These are phyloP conservation scores for Palythoa grandis DNA, from an alignment of 92 coral and sea anemone species.

Conservation along the genomic window DNA sequence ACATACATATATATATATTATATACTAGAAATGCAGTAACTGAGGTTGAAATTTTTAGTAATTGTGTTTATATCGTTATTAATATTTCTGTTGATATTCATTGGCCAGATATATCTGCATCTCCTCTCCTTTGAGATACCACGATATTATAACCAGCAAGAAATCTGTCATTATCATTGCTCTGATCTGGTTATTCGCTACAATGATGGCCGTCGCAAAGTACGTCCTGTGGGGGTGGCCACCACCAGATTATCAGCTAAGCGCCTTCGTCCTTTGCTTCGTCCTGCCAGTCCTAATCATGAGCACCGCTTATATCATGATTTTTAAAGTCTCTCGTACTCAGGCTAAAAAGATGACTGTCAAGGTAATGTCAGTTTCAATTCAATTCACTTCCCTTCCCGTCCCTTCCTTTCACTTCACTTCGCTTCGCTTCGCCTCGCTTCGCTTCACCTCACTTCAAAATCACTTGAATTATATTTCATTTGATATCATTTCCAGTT, in stretches of 20 bases:
- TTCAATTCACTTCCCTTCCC: neutral
- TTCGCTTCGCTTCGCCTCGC: no score
- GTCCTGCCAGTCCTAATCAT: conserved; percentile 75
- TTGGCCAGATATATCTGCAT: conserved; percentile 72
- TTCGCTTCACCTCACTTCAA: no score
- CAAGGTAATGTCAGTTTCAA: conserved; percentile 24
- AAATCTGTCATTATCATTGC: conserved; percentile 71
- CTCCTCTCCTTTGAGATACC: conserved; percentile 83
- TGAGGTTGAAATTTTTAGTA: no score
- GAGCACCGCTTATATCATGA: conserved; percentile 84
- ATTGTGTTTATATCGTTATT: no score
- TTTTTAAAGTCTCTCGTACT: conserved; percentile 91
- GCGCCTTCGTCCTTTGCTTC: conserved; percentile 82
- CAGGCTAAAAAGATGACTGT: conserved; percentile 85
- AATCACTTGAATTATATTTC: no score
- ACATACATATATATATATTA: no score
- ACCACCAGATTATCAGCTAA: conserved; percentile 68
- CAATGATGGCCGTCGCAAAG: conserved; percentile 69
- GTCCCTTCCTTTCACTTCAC: no score
- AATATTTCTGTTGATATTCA: neutral
- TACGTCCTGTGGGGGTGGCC: conserved; percentile 61
- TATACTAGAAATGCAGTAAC: no score
- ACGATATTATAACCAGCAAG: conserved; percentile 71
- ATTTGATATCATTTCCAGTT: no score
- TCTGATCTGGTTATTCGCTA: conserved; percentile 64